Evolutionary conservation across 1,140 invertebrate genomes (phyloP).

Genomic region (Elymnias hypermnestra): DNA sequence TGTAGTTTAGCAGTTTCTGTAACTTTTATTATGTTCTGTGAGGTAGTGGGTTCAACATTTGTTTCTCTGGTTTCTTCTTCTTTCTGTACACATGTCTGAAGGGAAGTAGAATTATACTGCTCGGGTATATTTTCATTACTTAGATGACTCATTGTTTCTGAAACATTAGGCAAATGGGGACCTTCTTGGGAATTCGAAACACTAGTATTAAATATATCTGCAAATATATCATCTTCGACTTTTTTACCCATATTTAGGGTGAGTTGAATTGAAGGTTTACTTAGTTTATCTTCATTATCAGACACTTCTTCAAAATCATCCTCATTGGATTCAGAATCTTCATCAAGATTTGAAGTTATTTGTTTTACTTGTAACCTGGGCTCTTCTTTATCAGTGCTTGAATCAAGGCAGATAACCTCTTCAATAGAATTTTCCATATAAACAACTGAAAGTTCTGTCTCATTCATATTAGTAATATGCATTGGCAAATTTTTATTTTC

Average conservation of each 20-base stretch:
- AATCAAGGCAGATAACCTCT: conserved; percentile 41
- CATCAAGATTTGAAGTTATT: background rate
- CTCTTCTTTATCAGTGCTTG: conserved; percentile 29
- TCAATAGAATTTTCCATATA: conserved; percentile 34
- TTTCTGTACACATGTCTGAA: too few species aligned
- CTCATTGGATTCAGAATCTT: conserved; percentile 50
- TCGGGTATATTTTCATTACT: too few species aligned
- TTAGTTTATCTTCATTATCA: conserved; percentile 35
- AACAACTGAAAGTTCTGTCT: conserved; percentile 41
- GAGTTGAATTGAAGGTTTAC: conserved; percentile 47
- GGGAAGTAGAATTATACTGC: too few species aligned
- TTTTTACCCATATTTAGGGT: conserved; percentile 43
- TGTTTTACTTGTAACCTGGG: background rate
- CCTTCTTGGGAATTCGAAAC: too few species aligned
- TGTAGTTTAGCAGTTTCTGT: too few species aligned
- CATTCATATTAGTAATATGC: conserved; percentile 31
- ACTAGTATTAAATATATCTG: conserved; percentile 77
- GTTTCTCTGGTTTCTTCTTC: too few species aligned
- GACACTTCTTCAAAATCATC: conserved; percentile 78
- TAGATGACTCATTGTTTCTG: too few species aligned
- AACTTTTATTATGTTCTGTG: too few species aligned
- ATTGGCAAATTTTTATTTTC: conserved; percentile 6
- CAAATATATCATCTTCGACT: conserved; percentile 82
- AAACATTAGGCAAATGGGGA: too few species aligned
- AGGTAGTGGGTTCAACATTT: too few species aligned